phyloP scores from a whole-genome alignment of 2,797 vertebrate species.

The Myotis vivesi region DNA sequence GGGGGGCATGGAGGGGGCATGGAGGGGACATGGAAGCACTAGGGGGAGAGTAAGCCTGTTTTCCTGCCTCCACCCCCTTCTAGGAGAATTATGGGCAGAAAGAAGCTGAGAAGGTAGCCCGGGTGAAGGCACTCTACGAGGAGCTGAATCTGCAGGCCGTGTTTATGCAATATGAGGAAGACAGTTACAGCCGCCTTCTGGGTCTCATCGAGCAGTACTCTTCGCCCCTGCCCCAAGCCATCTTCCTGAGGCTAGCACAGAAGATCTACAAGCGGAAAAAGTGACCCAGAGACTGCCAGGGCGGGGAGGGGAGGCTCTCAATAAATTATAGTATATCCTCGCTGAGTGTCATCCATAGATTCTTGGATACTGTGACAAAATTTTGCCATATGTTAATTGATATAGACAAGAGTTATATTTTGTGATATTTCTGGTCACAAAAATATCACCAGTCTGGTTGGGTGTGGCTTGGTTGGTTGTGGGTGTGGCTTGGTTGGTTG shows the following conservation, averaged over 20 bases:
- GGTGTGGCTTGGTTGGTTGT: neutral
- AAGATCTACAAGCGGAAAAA: conserved; percentile 96
- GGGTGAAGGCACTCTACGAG: conserved; percentile 92
- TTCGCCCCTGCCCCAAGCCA: conserved; percentile 84
- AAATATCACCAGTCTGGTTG: neutral
- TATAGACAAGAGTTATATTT: neutral
- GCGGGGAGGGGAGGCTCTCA: neutral
- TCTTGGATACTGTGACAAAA: neutral
- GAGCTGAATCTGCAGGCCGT: conserved; percentile 84
- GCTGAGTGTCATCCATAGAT: neutral
- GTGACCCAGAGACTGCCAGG: conserved; percentile 78
- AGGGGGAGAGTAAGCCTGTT: neutral
- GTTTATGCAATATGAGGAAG: conserved; percentile 90
- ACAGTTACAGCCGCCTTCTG: conserved; percentile 89
- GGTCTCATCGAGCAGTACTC: conserved; percentile 87
- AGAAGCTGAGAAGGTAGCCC: conserved; percentile 88
- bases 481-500: neutral
- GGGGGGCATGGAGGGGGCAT: neutral
- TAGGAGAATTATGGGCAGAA: conserved; percentile 93
- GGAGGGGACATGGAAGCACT: neutral
- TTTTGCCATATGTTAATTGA: neutral
- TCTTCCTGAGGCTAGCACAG: conserved; percentile 91
- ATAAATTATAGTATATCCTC: conserved; percentile 44
- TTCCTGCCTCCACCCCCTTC: neutral
- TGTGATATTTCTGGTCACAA: neutral